A percentile compares a stretch with the other conserved stretches of the same genome.
Evolutionary conservation across 2,888 invertebrate species (phyloP).

Genomic region (Drosophila ochracea): DNA sequence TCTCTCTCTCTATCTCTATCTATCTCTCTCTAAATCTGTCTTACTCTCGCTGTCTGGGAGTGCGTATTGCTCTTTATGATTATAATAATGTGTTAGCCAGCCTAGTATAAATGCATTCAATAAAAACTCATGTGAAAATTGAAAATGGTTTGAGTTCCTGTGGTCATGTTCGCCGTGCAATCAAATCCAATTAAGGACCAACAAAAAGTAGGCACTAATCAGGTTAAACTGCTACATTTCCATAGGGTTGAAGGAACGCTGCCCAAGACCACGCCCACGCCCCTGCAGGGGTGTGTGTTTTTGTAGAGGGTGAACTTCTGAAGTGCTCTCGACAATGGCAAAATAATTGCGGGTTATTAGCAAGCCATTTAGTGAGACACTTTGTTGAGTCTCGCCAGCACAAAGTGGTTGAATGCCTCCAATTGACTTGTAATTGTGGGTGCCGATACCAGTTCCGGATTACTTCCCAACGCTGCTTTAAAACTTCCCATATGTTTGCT

Average conservation of each 20-base stretch:
- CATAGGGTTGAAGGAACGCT: conserved; percentile 58
- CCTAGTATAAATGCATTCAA: conserved; percentile 64
- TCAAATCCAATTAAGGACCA: conserved; percentile 68
- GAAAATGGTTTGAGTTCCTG: conserved; percentile 3
- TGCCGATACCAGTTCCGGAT: conserved; percentile 10
- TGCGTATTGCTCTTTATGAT: conserved; percentile 20
- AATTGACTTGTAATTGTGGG: conserved; percentile 45
- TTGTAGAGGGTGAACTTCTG: conserved; percentile 32
- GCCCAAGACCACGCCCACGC: conserved; percentile 22
- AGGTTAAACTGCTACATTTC: conserved; percentile 62
- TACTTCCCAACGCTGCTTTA: not conserved
- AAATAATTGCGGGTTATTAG: conserved; percentile 74
- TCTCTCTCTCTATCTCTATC: not conserved
- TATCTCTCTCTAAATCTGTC: not conserved
- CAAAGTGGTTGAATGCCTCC: conserved; percentile 34
- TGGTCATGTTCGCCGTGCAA: conserved; percentile 46
- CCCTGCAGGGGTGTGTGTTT: conserved; percentile 9
- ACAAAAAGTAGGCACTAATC: conserved; percentile 65
- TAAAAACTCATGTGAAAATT: conserved; percentile 56
- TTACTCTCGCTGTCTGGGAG: not conserved
- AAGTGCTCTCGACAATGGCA: conserved; percentile 60
- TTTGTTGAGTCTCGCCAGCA: conserved; percentile 30
- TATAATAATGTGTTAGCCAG: conserved; percentile 51
- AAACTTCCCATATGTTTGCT: conserved; percentile 24
- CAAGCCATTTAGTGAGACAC: conserved; percentile 66